These are phyloP conservation scores for Bucorvus abyssinicus DNA, from an alignment of 2,797 vertebrate genomes.

Conservation along the genomic window DNA sequence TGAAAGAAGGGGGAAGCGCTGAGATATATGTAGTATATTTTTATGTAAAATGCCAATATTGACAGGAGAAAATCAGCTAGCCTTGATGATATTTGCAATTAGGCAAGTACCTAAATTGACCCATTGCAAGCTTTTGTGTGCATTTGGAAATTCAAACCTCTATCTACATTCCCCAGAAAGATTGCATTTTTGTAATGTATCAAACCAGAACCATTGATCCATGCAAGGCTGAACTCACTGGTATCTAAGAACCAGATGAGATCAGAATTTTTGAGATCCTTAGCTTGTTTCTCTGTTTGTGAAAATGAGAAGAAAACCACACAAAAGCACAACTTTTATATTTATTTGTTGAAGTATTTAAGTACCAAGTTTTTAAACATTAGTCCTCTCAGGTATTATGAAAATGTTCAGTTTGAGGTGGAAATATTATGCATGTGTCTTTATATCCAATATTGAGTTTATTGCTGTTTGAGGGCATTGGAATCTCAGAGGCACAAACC, in stretches of 20 bases:
- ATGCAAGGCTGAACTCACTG: neutral
- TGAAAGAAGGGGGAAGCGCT: neutral
- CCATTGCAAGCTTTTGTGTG: neutral
- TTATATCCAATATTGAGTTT: constrained; percentile 14
- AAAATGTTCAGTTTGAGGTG: neutral
- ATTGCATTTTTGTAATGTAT: neutral
- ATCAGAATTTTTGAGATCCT: neutral
- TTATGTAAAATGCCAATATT: neutral
- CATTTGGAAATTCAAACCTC: neutral
- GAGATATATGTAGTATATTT: neutral
- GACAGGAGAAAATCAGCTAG: neutral
- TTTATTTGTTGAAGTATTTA: neutral
- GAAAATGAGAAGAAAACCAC: neutral
- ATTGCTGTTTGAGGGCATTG: constrained; percentile 34
- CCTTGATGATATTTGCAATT: neutral
- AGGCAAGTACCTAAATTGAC: neutral
- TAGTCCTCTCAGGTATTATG: constrained; percentile 1
- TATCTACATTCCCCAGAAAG: neutral
- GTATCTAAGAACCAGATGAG: neutral
- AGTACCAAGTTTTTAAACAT: neutral
- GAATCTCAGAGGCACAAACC: constrained; percentile 38
- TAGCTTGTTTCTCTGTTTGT: neutral
- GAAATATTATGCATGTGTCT: neutral
- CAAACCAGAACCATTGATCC: neutral
- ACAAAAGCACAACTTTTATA: neutral